Evolutionary conservation across 2,888 invertebrate genomes (phyloP), one percentile per base, ranked within the genome.

Genomic region (Caenorhabditis auriculariae): DNA sequence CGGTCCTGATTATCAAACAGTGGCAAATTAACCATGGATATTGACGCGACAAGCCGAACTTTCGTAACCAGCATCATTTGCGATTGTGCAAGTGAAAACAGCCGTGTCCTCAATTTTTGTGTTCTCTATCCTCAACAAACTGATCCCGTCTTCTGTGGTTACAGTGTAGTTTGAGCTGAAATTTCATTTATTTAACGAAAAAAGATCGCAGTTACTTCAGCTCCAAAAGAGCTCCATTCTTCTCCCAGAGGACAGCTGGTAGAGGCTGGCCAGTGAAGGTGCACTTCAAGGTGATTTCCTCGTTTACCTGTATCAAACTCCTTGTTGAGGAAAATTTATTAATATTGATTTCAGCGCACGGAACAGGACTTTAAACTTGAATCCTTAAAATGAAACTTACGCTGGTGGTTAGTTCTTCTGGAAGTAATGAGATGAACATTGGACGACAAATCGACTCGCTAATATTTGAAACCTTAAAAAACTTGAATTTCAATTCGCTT

Each of bases 61-160:
- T 77, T 88, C 89, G 86, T 88, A 88, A 71, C 95, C 95, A 76
- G 89, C 87, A 76, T 88, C 87, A 84, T 93, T 93, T 45, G 87
- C 86, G 49, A 91, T 92, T 75, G 87, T 86, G 83, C 92, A 92
- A 54, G 87, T 87, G 83, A 93, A 93, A 81, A 87, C 87, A 46
- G 91, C 92, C 24, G 54, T 60, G 75, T 89, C 88, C 85, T 91
- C 90, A 86, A 92, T 91, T 6, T 58, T 43, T 1, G 61, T 65
- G 9, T 58, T 54, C 4, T 56, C 44, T 37, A 77, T 72, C 28
- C 59, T 61, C 38, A 76, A 53, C 26, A 77, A 68, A 21, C 74
- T 72, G 7, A 75, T 70, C 5, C 77, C 78, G 39, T 78, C 78
- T 55, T 78, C 78, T 9, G 69, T 70, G 0, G 73, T 63, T n/a